phyloP scores from a whole-genome alignment of 2,888 invertebrate genomes.

The Hirtodrosophila trivittata region DNA sequence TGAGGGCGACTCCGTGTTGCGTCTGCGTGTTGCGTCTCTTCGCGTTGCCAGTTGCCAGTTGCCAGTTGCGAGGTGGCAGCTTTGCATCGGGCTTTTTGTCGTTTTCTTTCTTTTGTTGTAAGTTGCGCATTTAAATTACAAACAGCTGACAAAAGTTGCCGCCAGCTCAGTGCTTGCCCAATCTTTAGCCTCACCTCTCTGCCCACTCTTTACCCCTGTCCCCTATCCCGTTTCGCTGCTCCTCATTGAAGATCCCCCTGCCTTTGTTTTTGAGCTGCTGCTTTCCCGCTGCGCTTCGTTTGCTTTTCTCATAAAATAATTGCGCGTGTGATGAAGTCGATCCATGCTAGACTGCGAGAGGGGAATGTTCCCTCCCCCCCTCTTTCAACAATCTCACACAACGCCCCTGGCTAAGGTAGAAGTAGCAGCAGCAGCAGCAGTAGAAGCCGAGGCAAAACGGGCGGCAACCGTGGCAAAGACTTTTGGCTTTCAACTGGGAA shows the following conservation, averaged over 20 bases:
- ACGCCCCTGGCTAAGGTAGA: slow-evolving; percentile 9
- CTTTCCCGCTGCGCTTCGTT: slow-evolving; percentile 63
- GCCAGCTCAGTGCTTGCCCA: slow-evolving; percentile 61
- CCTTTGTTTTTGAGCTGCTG: slow-evolving; percentile 31
- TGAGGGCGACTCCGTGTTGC: slow-evolving; percentile 34
- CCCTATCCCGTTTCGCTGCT: background rate
- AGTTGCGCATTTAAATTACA: slow-evolving; percentile 77
- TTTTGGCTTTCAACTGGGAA: slow-evolving; percentile 66
- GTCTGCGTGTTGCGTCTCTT: slow-evolving; percentile 1
- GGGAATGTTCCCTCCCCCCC: background rate
- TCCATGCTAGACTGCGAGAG: slow-evolving; percentile 25
- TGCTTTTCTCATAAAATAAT: slow-evolving; percentile 75
- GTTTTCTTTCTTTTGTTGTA: slow-evolving; percentile 35
- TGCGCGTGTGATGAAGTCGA: slow-evolving; percentile 73
- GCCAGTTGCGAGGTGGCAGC: slow-evolving; percentile 41
- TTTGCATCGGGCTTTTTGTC: slow-evolving; percentile 7
- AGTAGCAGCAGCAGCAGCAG: background rate
- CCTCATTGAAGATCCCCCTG: slow-evolving; percentile 10
- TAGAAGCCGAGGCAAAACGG: slow-evolving; percentile 3
- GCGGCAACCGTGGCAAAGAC: slow-evolving; percentile 46
- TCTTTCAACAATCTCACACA: background rate
- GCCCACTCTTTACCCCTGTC: background rate
- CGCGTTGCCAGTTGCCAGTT: slow-evolving; percentile 13
- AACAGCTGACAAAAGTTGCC: slow-evolving; percentile 73
- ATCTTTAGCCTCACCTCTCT: slow-evolving; percentile 27